Evolutionary conservation across 1,140 invertebrate genomes (phyloP).

Genomic region (Drosophila truncata): DNA sequence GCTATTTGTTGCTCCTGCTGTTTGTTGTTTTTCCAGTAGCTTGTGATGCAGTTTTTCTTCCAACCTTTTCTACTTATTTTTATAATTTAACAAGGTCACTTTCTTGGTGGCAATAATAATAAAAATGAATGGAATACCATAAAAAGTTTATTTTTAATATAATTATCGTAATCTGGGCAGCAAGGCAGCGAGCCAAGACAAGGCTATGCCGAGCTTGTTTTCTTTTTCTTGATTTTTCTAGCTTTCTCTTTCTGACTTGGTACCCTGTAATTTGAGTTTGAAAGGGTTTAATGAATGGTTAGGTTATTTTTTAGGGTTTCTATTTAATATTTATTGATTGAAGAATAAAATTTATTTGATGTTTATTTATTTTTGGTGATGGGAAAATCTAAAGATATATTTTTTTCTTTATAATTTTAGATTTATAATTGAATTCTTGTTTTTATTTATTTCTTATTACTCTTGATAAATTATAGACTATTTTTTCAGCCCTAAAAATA

Average conservation of each 20-base stretch:
- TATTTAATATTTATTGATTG: not conserved
- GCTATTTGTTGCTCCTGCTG: constrained; percentile 25
- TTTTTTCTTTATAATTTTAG: too few relatives aligned
- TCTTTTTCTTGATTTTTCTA: not conserved
- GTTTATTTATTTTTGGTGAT: too few relatives aligned
- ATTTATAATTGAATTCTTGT: too few relatives aligned
- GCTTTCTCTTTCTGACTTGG: too few relatives aligned
- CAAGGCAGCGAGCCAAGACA: constrained; percentile 10
- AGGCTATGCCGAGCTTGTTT: not conserved
- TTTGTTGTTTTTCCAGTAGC: constrained; percentile 10
- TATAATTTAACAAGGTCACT: constrained; percentile 49
- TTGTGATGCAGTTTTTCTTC: constrained; percentile 8
- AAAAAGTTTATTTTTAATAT: constrained; percentile 55
- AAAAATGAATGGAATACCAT: constrained; percentile 54
- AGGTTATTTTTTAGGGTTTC: not conserved
- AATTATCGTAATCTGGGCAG: constrained; percentile 41
- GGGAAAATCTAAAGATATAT: too few relatives aligned
- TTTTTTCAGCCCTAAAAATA: too few relatives aligned
- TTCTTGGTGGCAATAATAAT: constrained; percentile 23
- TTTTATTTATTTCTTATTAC: too few relatives aligned
- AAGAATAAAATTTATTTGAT: too few relatives aligned
- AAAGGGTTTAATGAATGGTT: too few relatives aligned
- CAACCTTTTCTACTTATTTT: not conserved
- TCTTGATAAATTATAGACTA: too few relatives aligned
- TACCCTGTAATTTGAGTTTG: not conserved